Base-by-base conservation (phyloP, 2,888 invertebrate species). In the Peribatodes rhomboidaria region DNA sequence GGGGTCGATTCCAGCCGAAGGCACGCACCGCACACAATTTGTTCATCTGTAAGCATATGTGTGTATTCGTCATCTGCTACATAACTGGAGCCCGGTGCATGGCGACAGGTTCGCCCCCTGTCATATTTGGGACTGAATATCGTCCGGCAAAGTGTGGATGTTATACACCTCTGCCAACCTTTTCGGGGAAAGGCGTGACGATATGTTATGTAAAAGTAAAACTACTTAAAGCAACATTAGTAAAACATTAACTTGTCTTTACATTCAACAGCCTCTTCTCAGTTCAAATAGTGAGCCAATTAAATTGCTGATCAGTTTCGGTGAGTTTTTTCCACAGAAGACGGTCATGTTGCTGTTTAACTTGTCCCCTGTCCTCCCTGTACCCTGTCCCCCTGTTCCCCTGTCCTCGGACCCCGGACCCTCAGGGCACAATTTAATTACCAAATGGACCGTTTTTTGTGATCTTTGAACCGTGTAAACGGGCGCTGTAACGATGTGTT, bases 401-500 rank as follows among this genome's bases (percentile, higher is more conserved):
- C 65, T 56, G 64, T 61, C 49, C 62, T 68, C 60, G 55, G 55
- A 33, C 61, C 63, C 58, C 63, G 10, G 59, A 62, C 67, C 80
- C 78, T 72, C 74, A 74, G 81, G 88, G 79, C 80, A 76, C 87
- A 84, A 88, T 89, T 88, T 90, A 89, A 90, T 90, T 90, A 89
- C 84, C 88, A 89, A 90, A 90, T 89, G 89, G 89, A 84, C 79
- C 83, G 87, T 84, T 89, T 88, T 88, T 87, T 86, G 88, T 84
- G 87, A 80, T 76, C 84, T 77, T 70, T 77, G 78, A 76, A 74
- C 78, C 86, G 85, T 84, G 84, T 83, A 85, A 63, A 59, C 66
- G 65, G 42, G 37, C 66, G 62, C 68, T 59, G 71, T 76, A 78
- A 77, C 81, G 76, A 78, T 69, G 78, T 74, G 44, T 37, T 31